Conservation (phyloP, 2,113 vertebrate genomes). For the Gavia stellata region DNA sequence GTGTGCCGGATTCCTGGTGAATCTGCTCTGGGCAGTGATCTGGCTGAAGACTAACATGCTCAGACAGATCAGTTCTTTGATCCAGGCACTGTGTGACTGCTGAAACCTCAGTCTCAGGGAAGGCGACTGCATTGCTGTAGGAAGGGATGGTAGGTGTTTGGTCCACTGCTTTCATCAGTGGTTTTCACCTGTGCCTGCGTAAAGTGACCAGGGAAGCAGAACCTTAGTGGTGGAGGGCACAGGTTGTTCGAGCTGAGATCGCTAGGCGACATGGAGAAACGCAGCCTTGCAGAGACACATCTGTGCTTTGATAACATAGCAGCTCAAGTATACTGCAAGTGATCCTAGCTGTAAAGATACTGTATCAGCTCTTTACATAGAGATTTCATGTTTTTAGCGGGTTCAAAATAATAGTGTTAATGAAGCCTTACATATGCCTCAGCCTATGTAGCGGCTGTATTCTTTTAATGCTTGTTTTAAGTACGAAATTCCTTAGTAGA, state of each 20-base stretch:
- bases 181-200: background rate
- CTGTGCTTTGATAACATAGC: background rate
- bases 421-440: background rate
- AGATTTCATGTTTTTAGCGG: background rate
- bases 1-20: background rate
- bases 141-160: background rate
- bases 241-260: background rate
- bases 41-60: background rate
- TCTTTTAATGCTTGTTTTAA: background rate
- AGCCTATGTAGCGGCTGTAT: background rate
- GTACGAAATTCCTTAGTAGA: background rate
- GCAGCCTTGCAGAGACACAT: background rate
- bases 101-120: background rate
- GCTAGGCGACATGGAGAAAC: rapidly evolving
- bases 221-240: background rate
- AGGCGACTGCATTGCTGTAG: background rate
- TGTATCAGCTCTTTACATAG: background rate
- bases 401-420: background rate
- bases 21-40: background rate
- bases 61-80: background rate
- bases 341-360: background rate
- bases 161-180: rapidly evolving
- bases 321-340: background rate
- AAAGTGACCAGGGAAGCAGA: background rate
- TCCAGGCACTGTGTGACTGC: background rate